These are phyloP conservation scores for Ectemnius continuus DNA, from an alignment of 2,888 invertebrate genomes.

Conservation along the genomic window DNA sequence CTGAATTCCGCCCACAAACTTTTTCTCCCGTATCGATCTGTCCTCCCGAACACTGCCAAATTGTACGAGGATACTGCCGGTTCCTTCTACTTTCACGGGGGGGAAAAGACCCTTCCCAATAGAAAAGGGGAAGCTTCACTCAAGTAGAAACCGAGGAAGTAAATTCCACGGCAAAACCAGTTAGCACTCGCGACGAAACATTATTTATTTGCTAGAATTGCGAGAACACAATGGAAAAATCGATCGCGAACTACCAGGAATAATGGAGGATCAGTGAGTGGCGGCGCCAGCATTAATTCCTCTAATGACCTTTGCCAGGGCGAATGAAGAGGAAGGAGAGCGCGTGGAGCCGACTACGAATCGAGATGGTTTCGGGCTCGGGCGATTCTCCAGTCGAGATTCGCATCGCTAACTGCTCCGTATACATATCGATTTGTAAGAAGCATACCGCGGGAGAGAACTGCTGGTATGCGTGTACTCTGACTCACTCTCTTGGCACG, in stretches of 20 bases:
- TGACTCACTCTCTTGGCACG: not conserved
- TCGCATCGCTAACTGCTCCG: conserved; percentile 1
- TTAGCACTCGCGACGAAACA: too few relatives aligned
- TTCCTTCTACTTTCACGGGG: not conserved
- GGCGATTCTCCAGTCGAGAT: not conserved
- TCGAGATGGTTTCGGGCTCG: not conserved
- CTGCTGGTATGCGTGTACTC: not conserved
- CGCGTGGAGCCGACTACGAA: not conserved
- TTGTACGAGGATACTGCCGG: not conserved
- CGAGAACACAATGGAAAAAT: too few relatives aligned
- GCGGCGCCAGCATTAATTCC: too few relatives aligned
- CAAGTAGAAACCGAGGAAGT: not conserved
- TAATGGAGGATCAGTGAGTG: too few relatives aligned
- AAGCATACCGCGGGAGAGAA: not conserved
- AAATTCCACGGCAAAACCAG: too few relatives aligned
- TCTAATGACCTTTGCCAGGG: not conserved
- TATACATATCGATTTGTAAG: conserved; percentile 2
- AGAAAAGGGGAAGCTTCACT: not conserved
- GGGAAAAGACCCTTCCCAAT: not conserved
- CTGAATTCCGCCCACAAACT: not conserved
- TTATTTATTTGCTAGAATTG: too few relatives aligned
- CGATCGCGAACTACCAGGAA: too few relatives aligned
- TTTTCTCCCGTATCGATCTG: not conserved
- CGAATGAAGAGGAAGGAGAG: not conserved
- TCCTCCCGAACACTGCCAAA: not conserved